Evolutionary conservation across 2,113 vertebrate species (phyloP).

Genomic region (Axis porcinus): DNA sequence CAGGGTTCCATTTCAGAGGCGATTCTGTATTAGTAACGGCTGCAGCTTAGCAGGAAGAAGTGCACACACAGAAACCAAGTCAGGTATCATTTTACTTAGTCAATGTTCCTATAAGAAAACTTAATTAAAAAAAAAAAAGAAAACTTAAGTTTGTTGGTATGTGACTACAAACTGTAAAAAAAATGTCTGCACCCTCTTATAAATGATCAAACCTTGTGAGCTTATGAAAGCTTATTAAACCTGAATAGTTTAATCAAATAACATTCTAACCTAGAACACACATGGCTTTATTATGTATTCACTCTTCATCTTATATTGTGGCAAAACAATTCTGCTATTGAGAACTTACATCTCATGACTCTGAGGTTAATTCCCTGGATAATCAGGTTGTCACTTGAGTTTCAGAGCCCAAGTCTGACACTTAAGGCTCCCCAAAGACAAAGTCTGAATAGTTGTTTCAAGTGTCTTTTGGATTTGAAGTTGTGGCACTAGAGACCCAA

Average conservation of each 20-base stretch:
- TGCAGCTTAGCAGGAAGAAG: fast-evolving
- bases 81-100: not conserved
- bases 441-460: not conserved
- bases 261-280: not conserved
- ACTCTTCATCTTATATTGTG: not conserved
- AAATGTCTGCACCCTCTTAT: not conserved
- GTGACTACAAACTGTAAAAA: not conserved
- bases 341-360: not conserved
- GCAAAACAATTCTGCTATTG: not conserved
- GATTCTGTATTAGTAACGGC: not conserved
- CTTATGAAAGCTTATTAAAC: not conserved
- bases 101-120: not conserved
- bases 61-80: fast-evolving
- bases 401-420: not conserved
- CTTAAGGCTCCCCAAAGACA: not conserved
- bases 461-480: not conserved
- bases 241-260: not conserved
- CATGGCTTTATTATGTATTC: not conserved
- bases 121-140: not conserved
- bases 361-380: not conserved
- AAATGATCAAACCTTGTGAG: not conserved
- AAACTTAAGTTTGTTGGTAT: not conserved
- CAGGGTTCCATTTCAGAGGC: not conserved
- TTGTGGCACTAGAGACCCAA: not conserved
- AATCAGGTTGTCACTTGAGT: not conserved